Evolutionary conservation across 2,888 invertebrate genomes (phyloP).

Genomic region (Willowsia nigromaculata): DNA sequence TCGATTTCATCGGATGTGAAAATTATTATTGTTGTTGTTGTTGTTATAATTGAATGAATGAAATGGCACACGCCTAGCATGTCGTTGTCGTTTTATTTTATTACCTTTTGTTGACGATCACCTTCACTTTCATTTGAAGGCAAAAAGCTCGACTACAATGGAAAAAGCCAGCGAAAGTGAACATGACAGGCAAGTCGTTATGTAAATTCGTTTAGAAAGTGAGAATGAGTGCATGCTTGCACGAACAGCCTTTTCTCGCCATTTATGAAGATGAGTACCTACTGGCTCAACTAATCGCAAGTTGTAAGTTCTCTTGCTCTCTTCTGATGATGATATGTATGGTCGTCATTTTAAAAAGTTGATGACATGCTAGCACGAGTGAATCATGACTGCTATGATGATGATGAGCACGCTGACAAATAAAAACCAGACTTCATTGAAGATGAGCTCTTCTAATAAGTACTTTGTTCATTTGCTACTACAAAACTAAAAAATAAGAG

Average conservation of each 20-base stretch:
- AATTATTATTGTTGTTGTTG: not conserved
- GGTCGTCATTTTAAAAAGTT: not conserved
- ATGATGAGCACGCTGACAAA: not conserved
- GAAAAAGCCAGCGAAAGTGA: constrained; percentile 71
- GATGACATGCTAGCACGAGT: constrained; percentile 6
- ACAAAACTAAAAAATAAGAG: not conserved
- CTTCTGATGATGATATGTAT: not conserved
- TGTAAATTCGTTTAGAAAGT: constrained; percentile 72
- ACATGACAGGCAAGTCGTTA: constrained; percentile 55
- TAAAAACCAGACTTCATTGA: not conserved
- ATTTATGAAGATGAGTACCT: not conserved
- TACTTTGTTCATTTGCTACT: not conserved
- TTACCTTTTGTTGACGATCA: constrained; percentile 37
- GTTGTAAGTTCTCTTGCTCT: not conserved
- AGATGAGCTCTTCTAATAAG: not conserved
- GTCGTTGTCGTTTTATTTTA: not conserved
- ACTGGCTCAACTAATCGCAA: not conserved
- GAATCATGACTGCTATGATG: not conserved
- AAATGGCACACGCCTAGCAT: constrained; percentile 16
- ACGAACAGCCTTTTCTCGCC: not conserved
- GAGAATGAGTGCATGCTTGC: constrained; percentile 54
- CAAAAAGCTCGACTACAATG: constrained; percentile 20
- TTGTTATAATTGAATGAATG: constrained; percentile 35
- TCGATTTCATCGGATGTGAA: constrained; percentile 12
- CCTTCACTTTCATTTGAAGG: constrained; percentile 63